These are phyloP conservation scores for Aeoliscus strigatus DNA, from an alignment of 2,797 vertebrate species.

Conservation along the genomic window DNA sequence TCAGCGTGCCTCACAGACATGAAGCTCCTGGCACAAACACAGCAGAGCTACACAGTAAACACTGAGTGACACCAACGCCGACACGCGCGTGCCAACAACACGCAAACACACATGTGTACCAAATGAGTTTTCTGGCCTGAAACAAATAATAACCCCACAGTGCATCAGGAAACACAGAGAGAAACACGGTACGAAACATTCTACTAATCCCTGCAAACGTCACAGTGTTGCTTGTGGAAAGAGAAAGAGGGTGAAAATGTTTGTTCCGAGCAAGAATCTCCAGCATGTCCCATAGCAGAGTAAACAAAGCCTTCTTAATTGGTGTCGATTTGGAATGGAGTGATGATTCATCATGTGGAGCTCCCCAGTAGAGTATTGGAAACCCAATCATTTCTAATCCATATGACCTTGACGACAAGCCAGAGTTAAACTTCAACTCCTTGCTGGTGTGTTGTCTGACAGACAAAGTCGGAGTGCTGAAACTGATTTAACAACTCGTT, in stretches of 20 bases:
- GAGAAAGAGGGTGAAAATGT: slow-evolving; percentile 43
- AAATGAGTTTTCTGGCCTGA: slow-evolving; percentile 33
- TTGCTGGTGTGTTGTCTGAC: slow-evolving; percentile 36
- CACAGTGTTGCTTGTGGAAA: slow-evolving; percentile 53
- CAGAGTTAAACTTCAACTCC: slow-evolving; percentile 49
- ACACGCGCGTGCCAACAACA: slow-evolving; percentile 26
- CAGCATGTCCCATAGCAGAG: slow-evolving; percentile 58
- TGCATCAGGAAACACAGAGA: slow-evolving; percentile 9
- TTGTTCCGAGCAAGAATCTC: slow-evolving; percentile 50
- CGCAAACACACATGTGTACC: slow-evolving; percentile 1
- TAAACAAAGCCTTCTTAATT: slow-evolving; percentile 74
- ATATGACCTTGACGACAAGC: slow-evolving; percentile 72
- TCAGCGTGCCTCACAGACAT: slow-evolving; percentile 62
- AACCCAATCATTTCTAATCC: slow-evolving; percentile 75
- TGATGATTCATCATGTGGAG: slow-evolving; percentile 75
- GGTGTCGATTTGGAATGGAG: slow-evolving; percentile 70
- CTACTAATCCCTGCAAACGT: slow-evolving; percentile 63
- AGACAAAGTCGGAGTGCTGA: slow-evolving; percentile 53
- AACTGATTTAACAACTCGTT: slow-evolving; percentile 56
- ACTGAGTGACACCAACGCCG: slow-evolving; percentile 39
- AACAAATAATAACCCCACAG: slow-evolving; percentile 33
- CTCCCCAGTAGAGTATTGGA: slow-evolving; percentile 69
- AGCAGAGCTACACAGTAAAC: slow-evolving; percentile 43
- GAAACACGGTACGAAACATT: slow-evolving; percentile 16
- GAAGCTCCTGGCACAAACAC: slow-evolving; percentile 56